Evolutionary conservation across 2,888 invertebrate species (phyloP).

Genomic region (Geophilus truncorum): DNA sequence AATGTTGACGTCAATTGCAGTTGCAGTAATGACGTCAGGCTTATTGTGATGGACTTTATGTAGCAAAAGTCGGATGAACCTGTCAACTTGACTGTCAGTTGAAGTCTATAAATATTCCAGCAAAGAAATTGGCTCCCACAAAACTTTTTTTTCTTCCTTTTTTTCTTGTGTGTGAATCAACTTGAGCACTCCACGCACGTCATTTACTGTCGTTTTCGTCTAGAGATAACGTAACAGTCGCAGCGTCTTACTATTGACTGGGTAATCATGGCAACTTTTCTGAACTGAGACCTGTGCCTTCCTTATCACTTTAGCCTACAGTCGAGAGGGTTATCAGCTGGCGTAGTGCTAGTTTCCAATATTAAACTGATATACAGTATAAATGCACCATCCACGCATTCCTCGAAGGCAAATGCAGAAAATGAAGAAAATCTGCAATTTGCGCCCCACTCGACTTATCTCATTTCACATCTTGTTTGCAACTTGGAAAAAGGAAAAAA

Average conservation of each 20-base stretch:
- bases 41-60: not conserved
- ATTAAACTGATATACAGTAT: not conserved
- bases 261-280: not conserved
- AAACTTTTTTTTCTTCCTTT: not conserved
- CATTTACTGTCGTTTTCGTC: not conserved
- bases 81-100: not conserved
- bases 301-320: not conserved
- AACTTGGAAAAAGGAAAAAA: too few species aligned
- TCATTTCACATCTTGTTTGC: too few species aligned
- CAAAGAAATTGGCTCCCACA: not conserved
- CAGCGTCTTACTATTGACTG: not conserved
- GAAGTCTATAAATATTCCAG: not conserved
- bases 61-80: not conserved
- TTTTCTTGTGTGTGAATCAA: not conserved
- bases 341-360: not conserved
- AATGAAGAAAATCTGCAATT: not conserved
- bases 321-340: not conserved
- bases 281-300: not conserved
- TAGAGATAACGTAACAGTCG: not conserved
- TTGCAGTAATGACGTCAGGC: not conserved
- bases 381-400: not conserved
- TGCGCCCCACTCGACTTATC: not conserved
- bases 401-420: not conserved
- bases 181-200: not conserved
- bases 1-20: not conserved